phyloP scores from a whole-genome alignment of 2,113 vertebrate genomes.

The Sturnira hondurensis region DNA sequence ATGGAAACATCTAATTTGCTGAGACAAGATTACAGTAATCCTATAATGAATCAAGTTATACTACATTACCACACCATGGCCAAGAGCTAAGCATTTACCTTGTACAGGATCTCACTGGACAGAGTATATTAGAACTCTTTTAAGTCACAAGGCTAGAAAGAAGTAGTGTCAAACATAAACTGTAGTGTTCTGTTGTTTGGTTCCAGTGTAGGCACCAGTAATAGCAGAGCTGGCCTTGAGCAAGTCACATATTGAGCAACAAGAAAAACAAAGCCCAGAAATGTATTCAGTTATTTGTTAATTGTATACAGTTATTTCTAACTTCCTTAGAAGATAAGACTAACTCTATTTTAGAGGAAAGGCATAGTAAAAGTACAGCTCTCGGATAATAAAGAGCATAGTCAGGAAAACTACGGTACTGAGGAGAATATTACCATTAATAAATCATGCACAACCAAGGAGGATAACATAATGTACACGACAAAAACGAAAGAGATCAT shows the following conservation, averaged over 20 bases:
- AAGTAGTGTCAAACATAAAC: slow-evolving; percentile 13
- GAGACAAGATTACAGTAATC: not conserved
- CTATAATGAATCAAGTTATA: not conserved
- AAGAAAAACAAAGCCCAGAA: slow-evolving; percentile 9
- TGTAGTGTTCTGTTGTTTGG: not conserved
- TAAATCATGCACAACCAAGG: not conserved
- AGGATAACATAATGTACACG: not conserved
- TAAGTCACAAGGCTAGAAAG: not conserved
- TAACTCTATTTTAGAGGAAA: not conserved
- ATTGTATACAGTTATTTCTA: slow-evolving; percentile 18
- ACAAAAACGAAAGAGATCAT: not conserved
- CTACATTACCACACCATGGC: not conserved
- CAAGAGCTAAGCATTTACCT: not conserved
- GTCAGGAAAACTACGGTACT: not conserved
- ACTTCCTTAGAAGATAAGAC: slow-evolving; percentile 10
- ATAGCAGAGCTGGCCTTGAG: not conserved
- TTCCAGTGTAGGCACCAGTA: not conserved
- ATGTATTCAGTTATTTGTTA: not conserved
- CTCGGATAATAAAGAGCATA: not conserved
- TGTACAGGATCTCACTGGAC: not conserved
- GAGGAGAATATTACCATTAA: not conserved
- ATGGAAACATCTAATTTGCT: not conserved
- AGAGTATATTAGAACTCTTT: not conserved
- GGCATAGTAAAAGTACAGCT: not conserved
- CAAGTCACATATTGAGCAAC: slow-evolving; percentile 9